Evolutionary conservation across 2,797 vertebrate genomes (phyloP).

Genomic region (Manis crassicaudata): DNA sequence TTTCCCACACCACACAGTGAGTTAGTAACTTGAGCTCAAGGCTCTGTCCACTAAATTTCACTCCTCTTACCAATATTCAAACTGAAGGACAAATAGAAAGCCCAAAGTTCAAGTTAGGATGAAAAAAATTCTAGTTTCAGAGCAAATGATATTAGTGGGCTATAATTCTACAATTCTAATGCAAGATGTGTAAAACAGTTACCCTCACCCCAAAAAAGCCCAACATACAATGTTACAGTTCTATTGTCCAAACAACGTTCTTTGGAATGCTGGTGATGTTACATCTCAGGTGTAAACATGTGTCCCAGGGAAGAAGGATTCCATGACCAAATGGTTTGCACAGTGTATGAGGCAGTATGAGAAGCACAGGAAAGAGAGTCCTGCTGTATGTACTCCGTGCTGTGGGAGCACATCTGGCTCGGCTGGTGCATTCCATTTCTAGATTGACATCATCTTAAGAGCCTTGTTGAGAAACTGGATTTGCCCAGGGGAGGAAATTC

Average conservation of each 20-base stretch:
- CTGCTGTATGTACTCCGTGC: accelerated
- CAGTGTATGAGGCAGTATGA: not conserved
- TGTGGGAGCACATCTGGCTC: not conserved
- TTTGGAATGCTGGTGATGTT: not conserved
- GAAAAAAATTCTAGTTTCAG: not conserved
- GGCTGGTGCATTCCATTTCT: not conserved
- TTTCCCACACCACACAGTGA: not conserved
- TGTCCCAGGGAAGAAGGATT: not conserved
- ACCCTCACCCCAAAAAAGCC: not conserved
- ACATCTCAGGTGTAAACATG: not conserved
- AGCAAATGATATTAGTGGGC: not conserved
- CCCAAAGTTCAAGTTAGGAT: not conserved
- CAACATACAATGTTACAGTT: not conserved
- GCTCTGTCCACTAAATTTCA: not conserved
- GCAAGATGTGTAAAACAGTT: not conserved
- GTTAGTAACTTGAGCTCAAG: not conserved
- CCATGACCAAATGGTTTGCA: not conserved
- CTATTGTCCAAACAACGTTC: not conserved
- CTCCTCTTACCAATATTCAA: not conserved
- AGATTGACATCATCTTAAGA: not conserved
- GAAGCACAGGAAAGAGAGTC: not conserved
- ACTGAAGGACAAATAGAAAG: not conserved
- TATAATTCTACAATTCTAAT: not conserved
- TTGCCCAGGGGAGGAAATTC: not conserved
- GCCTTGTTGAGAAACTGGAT: not conserved